Percentiles rank a stretch among this genome's conserved stretches.
Evolutionary conservation across 2,113 vertebrate species (phyloP).

Genomic region (Grantiella picta): DNA sequence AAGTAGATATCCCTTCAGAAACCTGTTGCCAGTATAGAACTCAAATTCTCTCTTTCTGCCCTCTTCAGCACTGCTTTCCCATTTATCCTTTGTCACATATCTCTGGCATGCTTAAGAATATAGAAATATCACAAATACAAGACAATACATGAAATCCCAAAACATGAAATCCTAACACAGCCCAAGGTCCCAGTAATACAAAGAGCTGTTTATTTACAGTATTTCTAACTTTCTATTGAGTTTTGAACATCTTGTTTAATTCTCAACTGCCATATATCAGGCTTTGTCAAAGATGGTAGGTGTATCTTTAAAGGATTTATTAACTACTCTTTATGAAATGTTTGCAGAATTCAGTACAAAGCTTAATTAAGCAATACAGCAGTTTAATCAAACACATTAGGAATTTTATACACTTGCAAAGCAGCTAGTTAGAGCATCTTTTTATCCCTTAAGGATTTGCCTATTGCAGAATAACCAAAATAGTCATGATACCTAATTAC

Average conservation of each 20-base stretch:
- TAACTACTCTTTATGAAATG: not conserved
- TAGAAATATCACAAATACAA: not conserved
- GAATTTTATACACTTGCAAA: not conserved
- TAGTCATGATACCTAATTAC: not conserved
- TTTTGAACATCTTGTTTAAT: not conserved
- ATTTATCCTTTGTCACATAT: not conserved
- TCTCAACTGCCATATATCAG: not conserved
- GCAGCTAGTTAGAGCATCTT: not conserved
- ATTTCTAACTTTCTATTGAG: not conserved
- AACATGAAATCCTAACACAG: not conserved
- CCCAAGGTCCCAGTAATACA: not conserved
- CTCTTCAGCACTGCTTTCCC: not conserved
- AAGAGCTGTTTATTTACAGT: not conserved
- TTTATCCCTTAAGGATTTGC: not conserved
- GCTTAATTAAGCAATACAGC: not conserved
- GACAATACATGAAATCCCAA: not conserved
- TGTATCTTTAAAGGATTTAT: not conserved
- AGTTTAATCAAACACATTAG: constrained; percentile 3
- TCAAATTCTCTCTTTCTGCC: not conserved
- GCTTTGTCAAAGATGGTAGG: not conserved
- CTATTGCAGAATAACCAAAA: constrained; percentile 30
- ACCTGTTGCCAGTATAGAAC: not conserved
- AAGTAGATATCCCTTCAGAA: not conserved
- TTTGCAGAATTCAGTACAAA: not conserved
- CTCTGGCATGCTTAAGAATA: not conserved